Conservation (phyloP, 2,113 vertebrate genomes). For the Perca fluviatilis region DNA sequence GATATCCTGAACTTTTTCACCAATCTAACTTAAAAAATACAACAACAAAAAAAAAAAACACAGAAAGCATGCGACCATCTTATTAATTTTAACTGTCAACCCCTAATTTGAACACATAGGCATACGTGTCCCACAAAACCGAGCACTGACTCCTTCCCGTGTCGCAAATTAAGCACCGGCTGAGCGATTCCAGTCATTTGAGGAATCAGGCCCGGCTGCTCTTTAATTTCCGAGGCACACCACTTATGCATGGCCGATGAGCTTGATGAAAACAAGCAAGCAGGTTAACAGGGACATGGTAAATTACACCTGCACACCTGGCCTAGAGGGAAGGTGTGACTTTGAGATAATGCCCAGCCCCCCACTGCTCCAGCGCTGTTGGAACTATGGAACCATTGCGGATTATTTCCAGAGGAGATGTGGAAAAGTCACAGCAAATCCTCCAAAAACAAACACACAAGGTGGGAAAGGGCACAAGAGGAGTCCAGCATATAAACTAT, state of each 20-base stretch:
- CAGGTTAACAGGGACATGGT: slow-evolving; percentile 72
- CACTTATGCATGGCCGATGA: slow-evolving; percentile 70
- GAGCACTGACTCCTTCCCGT: slow-evolving; percentile 22
- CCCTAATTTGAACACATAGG: slow-evolving; percentile 23
- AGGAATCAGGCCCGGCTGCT: slow-evolving; percentile 69
- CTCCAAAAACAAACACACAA: slow-evolving; percentile 39
- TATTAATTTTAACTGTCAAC: slow-evolving; percentile 33
- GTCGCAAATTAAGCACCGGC: slow-evolving; percentile 52
- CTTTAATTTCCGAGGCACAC: slow-evolving; percentile 68
- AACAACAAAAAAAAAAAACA: neutral
- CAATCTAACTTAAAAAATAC: neutral
- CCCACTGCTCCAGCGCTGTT: neutral
- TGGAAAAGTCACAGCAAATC: slow-evolving; percentile 49
- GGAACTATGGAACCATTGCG: slow-evolving; percentile 13
- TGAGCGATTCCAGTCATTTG: slow-evolving; percentile 65
- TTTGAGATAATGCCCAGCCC: slow-evolving; percentile 53
- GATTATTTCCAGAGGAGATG: slow-evolving; percentile 55
- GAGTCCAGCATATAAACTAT: slow-evolving; percentile 60
- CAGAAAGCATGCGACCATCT: neutral
- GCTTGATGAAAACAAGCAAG: slow-evolving; percentile 75
- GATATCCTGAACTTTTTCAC: neutral
- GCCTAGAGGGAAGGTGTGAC: slow-evolving; percentile 68
- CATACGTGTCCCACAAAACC: slow-evolving; percentile 28
- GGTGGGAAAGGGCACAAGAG: slow-evolving; percentile 34
- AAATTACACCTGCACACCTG: slow-evolving; percentile 77